Evolutionary conservation across 2,888 invertebrate genomes (phyloP).

Genomic region (Colletes collaris): DNA sequence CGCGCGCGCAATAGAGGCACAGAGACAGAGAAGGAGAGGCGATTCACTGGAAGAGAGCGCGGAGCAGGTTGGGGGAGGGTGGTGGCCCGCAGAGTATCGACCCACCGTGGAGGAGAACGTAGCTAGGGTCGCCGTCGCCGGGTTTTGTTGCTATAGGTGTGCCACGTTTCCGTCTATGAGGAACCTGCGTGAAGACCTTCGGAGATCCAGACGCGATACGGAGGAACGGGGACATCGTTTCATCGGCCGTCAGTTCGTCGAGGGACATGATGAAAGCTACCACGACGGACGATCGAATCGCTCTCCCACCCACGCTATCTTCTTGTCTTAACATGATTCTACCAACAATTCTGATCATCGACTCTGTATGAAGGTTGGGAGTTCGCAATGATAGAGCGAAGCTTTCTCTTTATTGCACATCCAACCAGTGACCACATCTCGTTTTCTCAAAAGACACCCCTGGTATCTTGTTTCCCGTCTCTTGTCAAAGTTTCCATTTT

Average conservation of each 20-base stretch:
- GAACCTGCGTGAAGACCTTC: slow-evolving; percentile 65
- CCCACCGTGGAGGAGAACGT: slow-evolving; percentile 78
- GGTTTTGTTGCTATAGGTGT: slow-evolving; percentile 81
- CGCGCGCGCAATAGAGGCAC: slow-evolving; percentile 43
- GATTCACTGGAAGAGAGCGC: slow-evolving; percentile 63
- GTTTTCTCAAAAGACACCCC: no score
- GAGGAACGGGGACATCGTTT: slow-evolving; percentile 5
- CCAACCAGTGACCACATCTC: no score
- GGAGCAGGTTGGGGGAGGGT: slow-evolving; percentile 69
- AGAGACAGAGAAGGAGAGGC: slow-evolving; percentile 52
- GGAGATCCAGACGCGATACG: slow-evolving; percentile 31
- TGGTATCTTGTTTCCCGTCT: no score
- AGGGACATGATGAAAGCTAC: not conserved
- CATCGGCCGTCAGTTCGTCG: not conserved
- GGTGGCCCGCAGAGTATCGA: slow-evolving; percentile 82
- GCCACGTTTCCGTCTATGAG: slow-evolving; percentile 73
- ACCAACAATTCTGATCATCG: no score
- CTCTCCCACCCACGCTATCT: not conserved
- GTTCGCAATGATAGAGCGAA: no score
- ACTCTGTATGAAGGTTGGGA: no score
- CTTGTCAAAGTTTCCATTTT: slow-evolving; percentile 39
- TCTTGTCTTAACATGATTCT: no score
- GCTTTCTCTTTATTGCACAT: no score
- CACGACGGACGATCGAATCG: not conserved
- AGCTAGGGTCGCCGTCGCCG: slow-evolving; percentile 80